These are phyloP conservation scores for Xanthostigma xanthostigma DNA, from an alignment of 2,888 invertebrate genomes.

Conservation along the genomic window DNA sequence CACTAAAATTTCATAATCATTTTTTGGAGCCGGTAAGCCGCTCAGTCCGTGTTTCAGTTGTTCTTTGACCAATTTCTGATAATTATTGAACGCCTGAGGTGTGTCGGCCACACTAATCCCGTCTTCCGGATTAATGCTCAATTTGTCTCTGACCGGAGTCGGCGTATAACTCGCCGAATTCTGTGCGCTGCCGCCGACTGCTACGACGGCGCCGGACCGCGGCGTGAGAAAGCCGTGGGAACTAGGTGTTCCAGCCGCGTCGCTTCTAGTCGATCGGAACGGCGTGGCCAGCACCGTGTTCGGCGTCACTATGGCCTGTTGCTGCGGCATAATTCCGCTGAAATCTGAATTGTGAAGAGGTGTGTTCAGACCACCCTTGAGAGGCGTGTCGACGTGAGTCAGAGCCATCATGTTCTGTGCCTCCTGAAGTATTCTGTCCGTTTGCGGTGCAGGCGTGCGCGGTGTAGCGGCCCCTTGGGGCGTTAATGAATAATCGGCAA, in stretches of 20 bases:
- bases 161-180: conserved; percentile 33
- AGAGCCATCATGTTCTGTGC: conserved; percentile 98
- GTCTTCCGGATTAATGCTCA: conserved; percentile 89
- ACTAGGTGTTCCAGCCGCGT: conserved; percentile 41
- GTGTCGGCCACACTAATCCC: conserved; percentile 54
- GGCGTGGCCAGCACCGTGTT: conserved; percentile 85
- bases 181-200: conserved; percentile 14
- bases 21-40: conserved; percentile 76
- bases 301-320: conserved; percentile 61
- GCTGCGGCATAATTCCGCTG: conserved; percentile 62
- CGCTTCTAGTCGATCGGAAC: conserved; percentile 55
- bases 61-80: conserved; percentile 55
- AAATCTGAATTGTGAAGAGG: conserved; percentile 84
- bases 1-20: conserved; percentile 97
- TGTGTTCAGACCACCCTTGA: conserved; percentile 92
- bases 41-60: conserved; percentile 65
- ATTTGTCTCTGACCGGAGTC: conserved; percentile 77
- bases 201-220: conserved; percentile 32
- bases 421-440: conserved; percentile 78
- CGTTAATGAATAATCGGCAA: conserved; percentile 81
- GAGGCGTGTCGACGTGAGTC: conserved; percentile 92
- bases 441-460: conserved; percentile 71
- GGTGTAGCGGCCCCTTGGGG: conserved; percentile 55
- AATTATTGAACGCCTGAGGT: conserved; percentile 46
- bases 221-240: conserved; percentile 45